Evolutionary conservation across 1,140 invertebrate species (phyloP).

Genomic region (Trichonephila clavata): DNA sequence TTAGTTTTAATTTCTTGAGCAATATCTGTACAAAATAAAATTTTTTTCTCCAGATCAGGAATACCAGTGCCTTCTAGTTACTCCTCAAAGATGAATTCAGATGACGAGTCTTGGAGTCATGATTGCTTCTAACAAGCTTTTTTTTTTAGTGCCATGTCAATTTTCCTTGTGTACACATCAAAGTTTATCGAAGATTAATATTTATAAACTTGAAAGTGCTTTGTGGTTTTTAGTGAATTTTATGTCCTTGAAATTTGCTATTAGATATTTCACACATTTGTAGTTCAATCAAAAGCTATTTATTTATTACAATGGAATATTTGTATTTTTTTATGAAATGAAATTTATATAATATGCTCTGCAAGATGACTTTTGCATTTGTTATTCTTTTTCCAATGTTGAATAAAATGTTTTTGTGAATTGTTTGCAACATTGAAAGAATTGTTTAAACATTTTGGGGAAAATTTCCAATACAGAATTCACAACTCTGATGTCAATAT

Average conservation of each 20-base stretch:
- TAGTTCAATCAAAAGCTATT: neutral
- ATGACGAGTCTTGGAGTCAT: constrained; percentile 64
- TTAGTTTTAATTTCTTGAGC: too few species aligned
- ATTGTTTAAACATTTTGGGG: too few species aligned
- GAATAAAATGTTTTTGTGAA: constrained; percentile 11
- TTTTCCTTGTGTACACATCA: constrained; percentile 58
- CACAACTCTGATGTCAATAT: too few species aligned
- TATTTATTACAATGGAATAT: neutral
- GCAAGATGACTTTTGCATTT: neutral
- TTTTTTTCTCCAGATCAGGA: constrained; percentile 44
- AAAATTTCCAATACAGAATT: too few species aligned
- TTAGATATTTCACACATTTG: neutral
- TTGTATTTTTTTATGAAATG: constrained; percentile 29
- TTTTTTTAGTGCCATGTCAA: constrained; percentile 57
- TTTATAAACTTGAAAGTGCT: constrained; percentile 38
- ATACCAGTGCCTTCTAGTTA: constrained; percentile 62
- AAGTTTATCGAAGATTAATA: constrained; percentile 56
- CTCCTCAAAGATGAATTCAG: constrained; percentile 18
- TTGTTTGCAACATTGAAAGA: too few species aligned
- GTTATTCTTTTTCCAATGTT: constrained; percentile 13
- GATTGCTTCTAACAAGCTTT: constrained; percentile 59
- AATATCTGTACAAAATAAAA: too few species aligned
- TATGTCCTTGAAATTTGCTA: neutral
- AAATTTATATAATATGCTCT: constrained; percentile 1
- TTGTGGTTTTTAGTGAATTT: constrained; percentile 9